Base-by-base conservation (phyloP, 37 sponge, comb jelly and placozoan genomes). In the Axinella damicornis region DNA sequence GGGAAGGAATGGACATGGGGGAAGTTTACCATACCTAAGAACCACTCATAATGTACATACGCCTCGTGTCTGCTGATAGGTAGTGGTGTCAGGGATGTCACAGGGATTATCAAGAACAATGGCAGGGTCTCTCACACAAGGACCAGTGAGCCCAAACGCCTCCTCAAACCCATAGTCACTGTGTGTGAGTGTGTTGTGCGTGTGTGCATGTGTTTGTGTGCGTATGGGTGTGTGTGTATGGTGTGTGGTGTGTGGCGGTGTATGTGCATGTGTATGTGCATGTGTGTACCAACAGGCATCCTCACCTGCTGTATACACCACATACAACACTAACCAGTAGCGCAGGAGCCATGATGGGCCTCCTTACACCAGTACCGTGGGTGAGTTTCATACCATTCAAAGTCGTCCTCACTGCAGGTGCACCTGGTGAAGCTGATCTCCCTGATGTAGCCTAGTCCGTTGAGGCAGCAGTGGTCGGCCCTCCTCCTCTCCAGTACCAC, bases 301-400 rank as follows among this genome's bases (percentile, higher is more conserved):
- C 46, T 46, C 46, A 46, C 46, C 46, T 9, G n/a, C 46, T 12
- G 46, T 46, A 46, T 46, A 46, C 46, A n/a, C n/a, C n/a, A n/a
- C n/a, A n/a, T n/a, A n/a, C n/a, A n/a, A n/a, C n/a, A n/a, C n/a
- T n/a, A n/a, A n/a, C n/a, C n/a, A n/a, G n/a, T n/a, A n/a, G n/a
- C n/a, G n/a, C n/a, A n/a, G n/a, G n/a, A n/a, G n/a, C n/a, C n/a
- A 57, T 53, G 57, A 74, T 74, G 75, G 53, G 22, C 56, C 75
- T 53, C n/a, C n/a, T n/a, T n/a, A n/a, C n/a, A n/a, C n/a, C n/a
- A n/a, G n/a, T n/a, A n/a, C n/a, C n/a, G n/a, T n/a, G n/a, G n/a
- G n/a, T n/a, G n/a, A n/a, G n/a, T n/a, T 46, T 12, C 83, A 38
- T 75, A 95, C 89, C 98, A 97, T 36, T 95, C 96, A 90, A 83